Percentiles rank a stretch among this genome's conserved stretches.
Conservation (phyloP, 2,888 invertebrate species). For the Schizaphis graminum region DNA sequence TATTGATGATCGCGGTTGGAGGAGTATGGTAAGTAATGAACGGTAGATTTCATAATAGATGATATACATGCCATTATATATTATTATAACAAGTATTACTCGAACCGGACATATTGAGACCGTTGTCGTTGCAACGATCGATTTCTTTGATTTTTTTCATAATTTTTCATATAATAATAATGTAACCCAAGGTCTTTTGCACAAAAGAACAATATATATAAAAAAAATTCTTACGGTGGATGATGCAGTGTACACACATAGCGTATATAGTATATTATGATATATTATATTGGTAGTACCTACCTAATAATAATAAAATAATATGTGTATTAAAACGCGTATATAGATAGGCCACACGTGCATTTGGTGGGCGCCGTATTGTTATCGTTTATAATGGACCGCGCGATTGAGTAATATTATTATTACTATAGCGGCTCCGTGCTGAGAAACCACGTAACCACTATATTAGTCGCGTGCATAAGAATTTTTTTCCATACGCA, state of each 20-base stretch:
- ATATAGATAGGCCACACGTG: not conserved
- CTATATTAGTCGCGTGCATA: not conserved
- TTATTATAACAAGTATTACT: not conserved
- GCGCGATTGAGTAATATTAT: slow-evolving; percentile 30
- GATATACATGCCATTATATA: too few relatives aligned
- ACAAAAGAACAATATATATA: slow-evolving; percentile 25
- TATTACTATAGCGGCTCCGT: not conserved
- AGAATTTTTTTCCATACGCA: not conserved
- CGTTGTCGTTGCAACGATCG: not conserved
- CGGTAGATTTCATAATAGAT: not conserved
- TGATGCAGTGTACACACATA: not conserved
- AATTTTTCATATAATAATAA: not conserved
- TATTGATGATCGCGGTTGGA: not conserved
- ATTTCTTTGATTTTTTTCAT: slow-evolving; percentile 12
- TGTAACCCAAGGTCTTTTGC: slow-evolving; percentile 24
- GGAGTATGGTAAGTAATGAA: not conserved
- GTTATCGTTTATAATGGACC: slow-evolving; percentile 46
- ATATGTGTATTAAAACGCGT: not conserved
- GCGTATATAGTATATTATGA: not conserved
- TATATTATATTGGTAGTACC: not conserved
- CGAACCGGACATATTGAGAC: not conserved
- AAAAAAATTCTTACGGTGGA: not conserved
- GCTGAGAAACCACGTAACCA: not conserved
- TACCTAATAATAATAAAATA: not conserved
- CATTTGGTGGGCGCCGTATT: slow-evolving; percentile 12